phyloP scores from a whole-genome alignment of 1,140 invertebrate species.

The Ceratitis capitata region DNA sequence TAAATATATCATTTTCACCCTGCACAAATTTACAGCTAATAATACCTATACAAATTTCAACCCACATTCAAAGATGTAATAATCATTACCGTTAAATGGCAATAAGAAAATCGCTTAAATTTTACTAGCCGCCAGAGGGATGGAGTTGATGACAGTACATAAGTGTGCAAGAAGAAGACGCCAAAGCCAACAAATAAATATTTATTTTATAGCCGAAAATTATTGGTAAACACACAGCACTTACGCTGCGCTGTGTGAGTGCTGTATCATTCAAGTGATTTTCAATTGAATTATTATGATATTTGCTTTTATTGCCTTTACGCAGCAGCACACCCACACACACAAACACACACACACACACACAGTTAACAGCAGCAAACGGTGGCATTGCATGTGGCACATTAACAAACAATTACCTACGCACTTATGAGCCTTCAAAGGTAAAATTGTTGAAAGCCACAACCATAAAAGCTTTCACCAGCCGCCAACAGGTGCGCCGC shows the following conservation, averaged over 20 bases:
- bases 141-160: neutral
- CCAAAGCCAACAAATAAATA: neutral
- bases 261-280: neutral
- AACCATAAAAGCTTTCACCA: neutral
- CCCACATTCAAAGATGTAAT: neutral
- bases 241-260: too few species aligned
- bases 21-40: neutral
- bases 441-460: neutral
- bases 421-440: neutral
- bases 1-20: neutral
- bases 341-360: too few species aligned
- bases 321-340: too few species aligned
- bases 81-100: neutral
- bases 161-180: neutral
- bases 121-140: neutral
- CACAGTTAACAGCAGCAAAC: too few species aligned
- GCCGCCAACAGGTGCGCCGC: neutral
- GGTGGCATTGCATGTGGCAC: neutral
- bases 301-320: neutral
- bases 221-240: neutral
- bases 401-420: conserved; percentile 13
- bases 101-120: neutral
- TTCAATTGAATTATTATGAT: conserved; percentile 21
- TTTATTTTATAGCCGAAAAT: neutral
- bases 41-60: neutral